Conservation (phyloP, 2,797 vertebrate species). For the Amphiprion clarkii region DNA sequence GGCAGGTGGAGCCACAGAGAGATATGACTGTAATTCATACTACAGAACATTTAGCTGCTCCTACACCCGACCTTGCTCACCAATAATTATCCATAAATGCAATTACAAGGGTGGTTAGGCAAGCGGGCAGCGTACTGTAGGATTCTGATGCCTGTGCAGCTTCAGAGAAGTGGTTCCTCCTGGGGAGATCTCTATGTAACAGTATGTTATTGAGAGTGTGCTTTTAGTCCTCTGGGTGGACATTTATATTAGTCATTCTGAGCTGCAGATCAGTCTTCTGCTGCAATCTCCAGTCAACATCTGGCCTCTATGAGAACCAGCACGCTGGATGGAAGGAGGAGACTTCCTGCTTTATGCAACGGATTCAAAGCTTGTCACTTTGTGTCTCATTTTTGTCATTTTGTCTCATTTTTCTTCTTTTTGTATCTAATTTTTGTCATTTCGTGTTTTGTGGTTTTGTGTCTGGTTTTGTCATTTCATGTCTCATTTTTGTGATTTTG, state of each 20-base stretch:
- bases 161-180: constrained; percentile 17
- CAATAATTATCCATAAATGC: constrained; percentile 27
- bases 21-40: too few relatives aligned
- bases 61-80: not conserved
- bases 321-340: constrained; percentile 22
- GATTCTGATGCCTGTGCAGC: constrained; percentile 1
- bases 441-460: too few relatives aligned
- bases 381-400: too few relatives aligned
- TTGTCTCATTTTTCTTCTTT: too few relatives aligned
- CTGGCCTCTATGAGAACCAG: constrained; percentile 26
- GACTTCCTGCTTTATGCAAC: constrained; percentile 10
- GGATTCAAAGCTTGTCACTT: not conserved
- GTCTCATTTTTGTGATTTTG: too few relatives aligned
- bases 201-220: not conserved
- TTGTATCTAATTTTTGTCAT: too few relatives aligned
- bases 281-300: constrained; percentile 23
- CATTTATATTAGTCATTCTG: constrained; percentile 25
- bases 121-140: constrained; percentile 9
- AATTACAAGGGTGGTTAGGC: constrained; percentile 15
- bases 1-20: too few relatives aligned
- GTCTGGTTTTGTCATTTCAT: too few relatives aligned
- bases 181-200: constrained; percentile 6
- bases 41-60: not conserved
- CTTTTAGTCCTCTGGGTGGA: constrained; percentile 26
- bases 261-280: constrained; percentile 24